Conservation (phyloP, 2,797 vertebrate genomes). For the Sitta carolinensis region DNA sequence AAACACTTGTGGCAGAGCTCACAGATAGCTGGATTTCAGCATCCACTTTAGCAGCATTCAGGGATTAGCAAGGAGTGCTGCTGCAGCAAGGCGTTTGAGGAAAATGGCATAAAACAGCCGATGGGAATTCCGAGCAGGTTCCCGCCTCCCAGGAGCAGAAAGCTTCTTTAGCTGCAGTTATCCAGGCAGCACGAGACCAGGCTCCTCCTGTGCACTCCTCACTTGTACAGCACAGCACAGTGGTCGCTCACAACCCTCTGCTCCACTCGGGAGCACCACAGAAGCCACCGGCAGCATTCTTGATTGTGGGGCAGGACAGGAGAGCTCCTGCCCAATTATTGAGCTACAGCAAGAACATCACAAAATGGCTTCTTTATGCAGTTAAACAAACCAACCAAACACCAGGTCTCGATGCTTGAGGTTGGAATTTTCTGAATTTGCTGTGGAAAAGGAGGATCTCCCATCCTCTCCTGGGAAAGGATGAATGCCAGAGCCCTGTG, state of each 20-base stretch:
- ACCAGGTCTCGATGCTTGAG: neutral
- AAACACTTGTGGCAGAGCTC: neutral
- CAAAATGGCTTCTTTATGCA: neutral
- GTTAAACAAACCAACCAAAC: neutral
- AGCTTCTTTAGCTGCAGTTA: neutral
- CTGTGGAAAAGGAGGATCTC: neutral
- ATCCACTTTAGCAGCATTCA: neutral
- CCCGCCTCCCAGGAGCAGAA: neutral
- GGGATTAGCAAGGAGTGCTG: neutral
- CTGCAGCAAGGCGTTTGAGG: neutral
- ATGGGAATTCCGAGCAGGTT: neutral
- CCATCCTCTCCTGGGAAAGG: neutral
- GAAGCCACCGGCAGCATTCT: neutral
- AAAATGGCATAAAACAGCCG: neutral
- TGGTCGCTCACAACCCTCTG: neutral
- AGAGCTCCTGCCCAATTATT: accelerated
- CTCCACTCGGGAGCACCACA: accelerated
- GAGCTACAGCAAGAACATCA: neutral
- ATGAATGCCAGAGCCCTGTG: neutral
- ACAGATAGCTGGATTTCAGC: neutral
- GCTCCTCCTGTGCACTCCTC: neutral
- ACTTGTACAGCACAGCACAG: neutral
- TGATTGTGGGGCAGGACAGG: neutral
- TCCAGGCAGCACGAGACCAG: neutral
- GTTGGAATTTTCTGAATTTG: neutral